Percentiles rank a stretch among this genome's conserved stretches.
Evolutionary conservation across 2,888 invertebrate genomes (phyloP).

Genomic region (Ophioninae sp.): DNA sequence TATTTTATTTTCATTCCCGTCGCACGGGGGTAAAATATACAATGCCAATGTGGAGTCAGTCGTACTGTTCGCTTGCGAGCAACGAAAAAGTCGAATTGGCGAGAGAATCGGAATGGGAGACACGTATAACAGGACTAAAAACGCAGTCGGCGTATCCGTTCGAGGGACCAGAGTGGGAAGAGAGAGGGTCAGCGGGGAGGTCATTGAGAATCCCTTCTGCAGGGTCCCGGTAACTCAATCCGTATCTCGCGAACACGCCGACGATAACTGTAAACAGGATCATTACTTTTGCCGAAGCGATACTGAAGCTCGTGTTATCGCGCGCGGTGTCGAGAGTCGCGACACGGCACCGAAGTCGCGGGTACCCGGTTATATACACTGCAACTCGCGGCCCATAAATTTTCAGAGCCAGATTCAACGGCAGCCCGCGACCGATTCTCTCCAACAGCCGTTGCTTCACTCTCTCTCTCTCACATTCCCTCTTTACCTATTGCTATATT

Average conservation of each 20-base stretch:
- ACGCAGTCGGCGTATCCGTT: slow-evolving; percentile 50
- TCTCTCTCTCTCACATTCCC: slow-evolving; percentile 8
- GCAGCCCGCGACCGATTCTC: slow-evolving; percentile 55
- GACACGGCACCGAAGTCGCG: slow-evolving; percentile 50
- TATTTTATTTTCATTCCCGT: slow-evolving; percentile 24
- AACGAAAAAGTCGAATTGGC: not conserved
- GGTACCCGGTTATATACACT: slow-evolving; percentile 26
- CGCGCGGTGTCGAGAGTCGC: slow-evolving; percentile 64
- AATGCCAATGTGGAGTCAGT: not conserved
- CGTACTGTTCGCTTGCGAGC: not conserved
- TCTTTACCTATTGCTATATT: not conserved
- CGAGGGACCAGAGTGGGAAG: not conserved
- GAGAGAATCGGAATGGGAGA: slow-evolving; percentile 2
- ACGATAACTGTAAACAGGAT: slow-evolving; percentile 74
- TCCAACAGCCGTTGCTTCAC: slow-evolving; percentile 35
- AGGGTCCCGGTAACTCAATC: slow-evolving; percentile 72
- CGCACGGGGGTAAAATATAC: slow-evolving; percentile 5
- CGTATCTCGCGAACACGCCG: slow-evolving; percentile 70
- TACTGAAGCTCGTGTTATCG: slow-evolving; percentile 68
- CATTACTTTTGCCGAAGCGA: slow-evolving; percentile 73
- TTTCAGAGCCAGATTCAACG: slow-evolving; percentile 54
- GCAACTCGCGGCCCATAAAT: slow-evolving; percentile 67
- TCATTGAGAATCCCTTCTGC: slow-evolving; percentile 64
- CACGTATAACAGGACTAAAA: slow-evolving; percentile 43
- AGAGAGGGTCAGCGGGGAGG: slow-evolving; percentile 29